Evolutionary conservation across 2,797 vertebrate species (phyloP).

Genomic region (Trichosurus vulpecula): DNA sequence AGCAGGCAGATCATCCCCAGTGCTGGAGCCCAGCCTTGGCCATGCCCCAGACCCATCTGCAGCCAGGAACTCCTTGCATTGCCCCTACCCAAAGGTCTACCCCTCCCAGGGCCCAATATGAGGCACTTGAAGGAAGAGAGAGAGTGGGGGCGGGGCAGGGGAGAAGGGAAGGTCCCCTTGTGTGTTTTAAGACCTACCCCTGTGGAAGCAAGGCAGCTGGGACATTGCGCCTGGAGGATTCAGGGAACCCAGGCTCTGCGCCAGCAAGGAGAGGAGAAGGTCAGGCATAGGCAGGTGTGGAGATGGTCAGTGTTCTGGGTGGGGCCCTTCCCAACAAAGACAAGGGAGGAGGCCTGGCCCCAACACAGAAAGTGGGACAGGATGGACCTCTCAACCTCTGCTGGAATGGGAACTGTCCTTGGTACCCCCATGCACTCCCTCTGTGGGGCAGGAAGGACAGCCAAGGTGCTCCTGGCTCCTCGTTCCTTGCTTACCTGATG

Average conservation of each 20-base stretch:
- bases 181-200: neutral
- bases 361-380: neutral
- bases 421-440: neutral
- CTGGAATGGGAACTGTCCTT: neutral
- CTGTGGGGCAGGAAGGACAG: neutral
- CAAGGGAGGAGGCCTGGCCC: neutral
- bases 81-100: too few relatives aligned
- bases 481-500: slow-evolving; percentile 87
- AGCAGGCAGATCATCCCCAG: neutral
- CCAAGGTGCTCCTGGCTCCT: neutral
- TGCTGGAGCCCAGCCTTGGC: neutral
- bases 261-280: neutral
- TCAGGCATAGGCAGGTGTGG: neutral
- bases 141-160: neutral
- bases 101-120: neutral
- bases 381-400: too few relatives aligned
- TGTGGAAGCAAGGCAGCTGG: neutral
- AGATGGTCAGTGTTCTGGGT: neutral
- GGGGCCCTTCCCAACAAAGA: neutral
- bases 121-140: neutral
- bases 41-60: neutral
- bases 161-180: neutral
- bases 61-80: neutral
- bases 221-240: neutral
- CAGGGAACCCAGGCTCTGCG: neutral